Percentiles rank a stretch among this genome's conserved stretches.
phyloP scores from a whole-genome alignment of 1,140 invertebrate species.

The Euglossa dilemma region DNA sequence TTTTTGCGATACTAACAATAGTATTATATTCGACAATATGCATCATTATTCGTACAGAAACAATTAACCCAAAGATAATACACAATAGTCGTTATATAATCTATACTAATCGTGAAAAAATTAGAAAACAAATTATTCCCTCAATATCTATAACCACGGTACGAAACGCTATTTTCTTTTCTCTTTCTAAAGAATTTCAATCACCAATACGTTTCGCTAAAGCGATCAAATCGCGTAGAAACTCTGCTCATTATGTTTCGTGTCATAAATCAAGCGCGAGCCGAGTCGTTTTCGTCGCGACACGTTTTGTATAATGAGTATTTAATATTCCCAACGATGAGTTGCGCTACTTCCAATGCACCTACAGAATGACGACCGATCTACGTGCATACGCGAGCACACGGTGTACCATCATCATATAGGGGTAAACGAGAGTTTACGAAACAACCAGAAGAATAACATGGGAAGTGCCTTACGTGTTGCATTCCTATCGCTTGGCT shows the following conservation, averaged over 20 bases:
- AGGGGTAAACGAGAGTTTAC: conserved; percentile 35
- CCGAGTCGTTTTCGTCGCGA: not conserved
- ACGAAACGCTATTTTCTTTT: not conserved
- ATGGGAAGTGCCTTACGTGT: conserved; percentile 53
- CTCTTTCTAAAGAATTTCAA: not conserved
- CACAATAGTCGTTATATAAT: no score
- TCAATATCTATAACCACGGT: not conserved
- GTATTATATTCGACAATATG: not conserved
- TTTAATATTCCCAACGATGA: conserved; percentile 27
- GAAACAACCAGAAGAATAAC: conserved; percentile 39
- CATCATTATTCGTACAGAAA: not conserved
- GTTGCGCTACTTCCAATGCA: conserved; percentile 34
- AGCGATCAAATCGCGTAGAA: not conserved
- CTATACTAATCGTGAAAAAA: no score
- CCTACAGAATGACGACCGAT: conserved; percentile 2
- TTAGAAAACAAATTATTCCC: not conserved
- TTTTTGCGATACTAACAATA: not conserved
- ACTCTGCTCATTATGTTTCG: not conserved
- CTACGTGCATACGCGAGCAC: not conserved
- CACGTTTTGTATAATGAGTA: not conserved
- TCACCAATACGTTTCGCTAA: not conserved
- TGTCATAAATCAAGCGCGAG: conserved; percentile 19
- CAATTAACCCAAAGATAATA: no score
- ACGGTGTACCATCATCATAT: not conserved
- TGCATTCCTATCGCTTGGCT: conserved; percentile 64